Base-by-base conservation (phyloP, 35 echinoderm and acorn worm species). In the Heliocidaris tuberculata region DNA sequence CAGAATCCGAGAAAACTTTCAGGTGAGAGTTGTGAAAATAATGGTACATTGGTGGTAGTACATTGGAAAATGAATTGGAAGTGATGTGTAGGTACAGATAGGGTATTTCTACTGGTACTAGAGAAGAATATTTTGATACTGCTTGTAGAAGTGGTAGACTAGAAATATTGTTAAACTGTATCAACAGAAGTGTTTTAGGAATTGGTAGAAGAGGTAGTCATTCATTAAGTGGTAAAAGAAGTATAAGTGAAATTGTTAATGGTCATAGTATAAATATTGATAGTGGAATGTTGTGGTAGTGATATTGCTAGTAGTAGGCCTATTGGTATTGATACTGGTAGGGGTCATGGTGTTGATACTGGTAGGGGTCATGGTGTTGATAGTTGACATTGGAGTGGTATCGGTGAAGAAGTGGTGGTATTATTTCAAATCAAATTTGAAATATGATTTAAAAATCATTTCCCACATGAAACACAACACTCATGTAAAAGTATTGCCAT, bases 1-100 rank as follows among this genome's bases (percentile, higher is more conserved):
- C 16, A 96, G 97, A 59, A 97, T 97, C 31, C 56, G 96, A 85
- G 95, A 96, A 85, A 97, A 97, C 52, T 90, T 96, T 90, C 87
- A 96, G 94, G 97, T 97, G 48, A 89, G 52, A 29, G 2, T 0
- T 6, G 0, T 59, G 89, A 48, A 1, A 29, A 86, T 29, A 32
- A 13, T 86, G n/a, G 7, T 86, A 86, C 27, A 86, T 30, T 86
- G 13, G 5, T 86, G 27, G 9, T 30, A 86, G 27, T 86, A 9
- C 4, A 32, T 86, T 50, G 52, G 15, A 59, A 16, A 59, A 21
- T 9, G 12, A 0, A 92, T 48, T 92, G 31, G 24, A 29, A 16
- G 27, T 49, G 11, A 30, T 12, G 35, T 2, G 1, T 9, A 11
- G 52, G 52, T 15, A 56, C n/a, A 56, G 3, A 42, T 42, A 42